A percentile compares a stretch with the other conserved stretches of the same genome.
Evolutionary conservation across 2,888 invertebrate genomes (phyloP).

Genomic region (Drosophila robusta): DNA sequence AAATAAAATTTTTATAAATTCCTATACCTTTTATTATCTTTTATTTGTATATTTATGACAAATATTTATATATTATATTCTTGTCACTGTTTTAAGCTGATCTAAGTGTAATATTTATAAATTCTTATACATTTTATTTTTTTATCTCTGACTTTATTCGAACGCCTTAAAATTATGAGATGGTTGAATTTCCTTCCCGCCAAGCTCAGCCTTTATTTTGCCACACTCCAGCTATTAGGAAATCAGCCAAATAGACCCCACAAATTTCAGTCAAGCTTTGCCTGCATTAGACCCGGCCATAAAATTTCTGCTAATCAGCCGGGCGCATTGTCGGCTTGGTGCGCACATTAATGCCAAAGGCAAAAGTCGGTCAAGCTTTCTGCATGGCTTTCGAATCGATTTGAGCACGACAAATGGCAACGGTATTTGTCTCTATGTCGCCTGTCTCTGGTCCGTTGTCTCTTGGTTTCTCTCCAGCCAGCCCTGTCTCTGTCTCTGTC

Average conservation of each 20-base stretch:
- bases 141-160: too few species aligned
- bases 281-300: neutral
- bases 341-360: conserved; percentile 59
- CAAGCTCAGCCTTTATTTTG: too few species aligned
- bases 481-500: conserved; percentile 9
- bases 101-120: too few species aligned
- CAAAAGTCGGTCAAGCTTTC: conserved; percentile 67
- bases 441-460: neutral
- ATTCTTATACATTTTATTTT: too few species aligned
- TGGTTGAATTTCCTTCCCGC: too few species aligned
- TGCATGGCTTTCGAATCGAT: conserved; percentile 59
- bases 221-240: too few species aligned
- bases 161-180: too few species aligned
- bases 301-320: conserved; percentile 49
- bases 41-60: too few species aligned
- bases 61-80: too few species aligned
- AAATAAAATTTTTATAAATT: too few species aligned
- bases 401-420: conserved; percentile 60
- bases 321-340: conserved; percentile 41
- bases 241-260: neutral
- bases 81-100: too few species aligned
- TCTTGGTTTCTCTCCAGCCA: neutral
- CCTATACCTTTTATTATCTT: too few species aligned
- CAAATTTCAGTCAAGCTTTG: neutral
- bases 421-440: conserved; percentile 53